Evolutionary conservation across 2,888 invertebrate genomes (phyloP).

Genomic region (Cerceris ruficornis): DNA sequence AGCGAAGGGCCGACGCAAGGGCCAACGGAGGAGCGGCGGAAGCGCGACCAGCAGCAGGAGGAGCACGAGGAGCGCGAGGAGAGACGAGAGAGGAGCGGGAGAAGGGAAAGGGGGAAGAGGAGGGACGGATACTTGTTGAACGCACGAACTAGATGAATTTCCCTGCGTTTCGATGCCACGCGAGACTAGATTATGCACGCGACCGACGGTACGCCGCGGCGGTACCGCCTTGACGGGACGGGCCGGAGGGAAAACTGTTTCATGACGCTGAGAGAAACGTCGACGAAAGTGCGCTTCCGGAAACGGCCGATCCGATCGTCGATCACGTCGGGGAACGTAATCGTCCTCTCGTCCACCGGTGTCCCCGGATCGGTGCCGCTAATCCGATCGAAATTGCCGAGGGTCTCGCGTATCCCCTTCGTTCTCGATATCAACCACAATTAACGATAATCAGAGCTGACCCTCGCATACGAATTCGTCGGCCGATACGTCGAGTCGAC

Average conservation of each 20-base stretch:
- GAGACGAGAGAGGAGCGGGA: conserved; percentile 35
- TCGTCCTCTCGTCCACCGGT: neutral
- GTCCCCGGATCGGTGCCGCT: conserved; percentile 54
- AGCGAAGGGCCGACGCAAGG: conserved; percentile 24
- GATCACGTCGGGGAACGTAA: conserved; percentile 11
- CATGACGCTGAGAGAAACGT: neutral
- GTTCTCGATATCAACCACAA: conserved; percentile 59
- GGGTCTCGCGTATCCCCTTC: conserved; percentile 45
- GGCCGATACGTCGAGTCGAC: neutral
- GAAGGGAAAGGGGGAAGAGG: neutral
- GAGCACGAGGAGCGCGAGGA: conserved; percentile 23
- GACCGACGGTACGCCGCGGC: neutral
- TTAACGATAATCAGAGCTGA: conserved; percentile 64
- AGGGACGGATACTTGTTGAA: conserved; percentile 68
- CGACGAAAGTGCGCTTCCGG: neutral
- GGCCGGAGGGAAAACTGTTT: no score
- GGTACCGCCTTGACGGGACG: neutral
- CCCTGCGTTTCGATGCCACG: conserved; percentile 53
- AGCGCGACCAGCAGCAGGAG: neutral
- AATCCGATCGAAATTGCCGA: conserved; percentile 67
- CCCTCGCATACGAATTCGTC: conserved; percentile 46
- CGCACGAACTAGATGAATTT: conserved; percentile 64
- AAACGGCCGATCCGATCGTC: neutral
- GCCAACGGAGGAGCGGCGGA: neutral
- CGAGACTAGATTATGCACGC: conserved; percentile 49